Evolutionary conservation across 2,797 vertebrate species (phyloP).

Genomic region (Miichthys miiuy): DNA sequence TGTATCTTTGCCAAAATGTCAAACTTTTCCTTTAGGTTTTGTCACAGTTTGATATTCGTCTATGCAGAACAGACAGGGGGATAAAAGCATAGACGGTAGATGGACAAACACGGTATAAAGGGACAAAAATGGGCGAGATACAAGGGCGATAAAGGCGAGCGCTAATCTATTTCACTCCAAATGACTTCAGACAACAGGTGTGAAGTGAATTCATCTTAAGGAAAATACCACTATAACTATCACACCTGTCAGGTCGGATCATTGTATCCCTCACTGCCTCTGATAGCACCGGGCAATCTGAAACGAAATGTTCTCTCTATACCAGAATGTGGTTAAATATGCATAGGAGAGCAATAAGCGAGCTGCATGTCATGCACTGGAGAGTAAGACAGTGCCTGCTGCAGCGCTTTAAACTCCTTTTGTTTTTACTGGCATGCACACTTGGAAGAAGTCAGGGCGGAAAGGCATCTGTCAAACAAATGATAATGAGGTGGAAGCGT

Average conservation of each 20-base stretch:
- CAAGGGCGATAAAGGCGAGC: slow-evolving; percentile 6
- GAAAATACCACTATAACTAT: slow-evolving; percentile 8
- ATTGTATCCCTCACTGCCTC: slow-evolving; percentile 26
- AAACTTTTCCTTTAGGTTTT: background rate
- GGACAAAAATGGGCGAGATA: background rate
- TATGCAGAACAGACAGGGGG: background rate
- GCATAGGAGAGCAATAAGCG: slow-evolving; percentile 31
- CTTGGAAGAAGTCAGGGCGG: slow-evolving; percentile 15
- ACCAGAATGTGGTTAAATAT: slow-evolving; percentile 53
- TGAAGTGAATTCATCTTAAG: slow-evolving; percentile 27
- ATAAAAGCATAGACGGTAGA: background rate
- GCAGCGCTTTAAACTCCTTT: slow-evolving; percentile 14
- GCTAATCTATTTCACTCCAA: slow-evolving; percentile 37
- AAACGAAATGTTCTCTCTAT: slow-evolving; percentile 26
- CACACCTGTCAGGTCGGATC: slow-evolving; percentile 33
- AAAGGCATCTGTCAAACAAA: slow-evolving; percentile 46
- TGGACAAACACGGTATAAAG: background rate
- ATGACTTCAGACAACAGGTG: slow-evolving; percentile 45
- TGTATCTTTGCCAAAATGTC: background rate
- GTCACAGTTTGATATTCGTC: background rate
- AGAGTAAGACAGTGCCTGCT: slow-evolving; percentile 16
- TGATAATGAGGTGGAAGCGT: slow-evolving; percentile 12
- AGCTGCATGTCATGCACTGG: slow-evolving; percentile 24
- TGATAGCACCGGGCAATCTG: slow-evolving; percentile 7
- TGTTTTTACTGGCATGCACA: slow-evolving; percentile 33